A percentile compares a stretch with the other conserved stretches of the same genome.
These are phyloP conservation scores for Rhyacichthys aspro DNA, from an alignment of 2,797 vertebrate species.

Conservation along the genomic window DNA sequence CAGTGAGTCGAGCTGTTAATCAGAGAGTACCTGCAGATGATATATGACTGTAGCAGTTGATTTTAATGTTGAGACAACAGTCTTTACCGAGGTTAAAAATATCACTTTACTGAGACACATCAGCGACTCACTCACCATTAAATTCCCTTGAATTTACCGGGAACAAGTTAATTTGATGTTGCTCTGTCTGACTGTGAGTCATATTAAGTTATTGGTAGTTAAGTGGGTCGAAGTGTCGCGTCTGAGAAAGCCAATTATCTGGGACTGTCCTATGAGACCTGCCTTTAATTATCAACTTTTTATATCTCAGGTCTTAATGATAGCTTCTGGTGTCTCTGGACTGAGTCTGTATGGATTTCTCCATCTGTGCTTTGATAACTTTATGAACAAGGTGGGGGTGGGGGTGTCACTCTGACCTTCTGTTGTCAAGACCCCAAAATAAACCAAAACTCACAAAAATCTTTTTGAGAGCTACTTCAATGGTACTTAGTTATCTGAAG, in stretches of 20 bases:
- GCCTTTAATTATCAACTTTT: conserved; percentile 81
- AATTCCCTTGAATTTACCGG: no score
- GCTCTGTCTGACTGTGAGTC: conserved; percentile 12
- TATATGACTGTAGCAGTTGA: no score
- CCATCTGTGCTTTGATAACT: conserved; percentile 62
- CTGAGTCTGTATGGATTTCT: conserved; percentile 40
- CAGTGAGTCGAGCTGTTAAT: no score
- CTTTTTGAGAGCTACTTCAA: no score
- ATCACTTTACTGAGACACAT: no score
- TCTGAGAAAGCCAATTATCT: conserved; percentile 73
- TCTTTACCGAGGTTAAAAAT: no score
- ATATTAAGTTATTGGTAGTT: conserved; percentile 69
- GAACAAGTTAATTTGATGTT: background rate
- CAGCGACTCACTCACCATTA: no score
- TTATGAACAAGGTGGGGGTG: conserved; percentile 32
- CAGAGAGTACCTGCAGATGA: no score
- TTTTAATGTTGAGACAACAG: no score
- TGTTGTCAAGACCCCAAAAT: conserved; percentile 7
- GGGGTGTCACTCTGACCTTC: conserved; percentile 45
- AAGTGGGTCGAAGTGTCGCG: conserved; percentile 72
- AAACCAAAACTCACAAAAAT: no score
- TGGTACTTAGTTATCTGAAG: no score
- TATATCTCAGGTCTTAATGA: conserved; percentile 71
- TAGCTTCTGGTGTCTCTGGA: conserved; percentile 56
- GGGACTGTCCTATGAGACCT: conserved; percentile 54